Evolutionary conservation across 2,888 invertebrate species (phyloP).

Genomic region (Parelbella ahira): DNA sequence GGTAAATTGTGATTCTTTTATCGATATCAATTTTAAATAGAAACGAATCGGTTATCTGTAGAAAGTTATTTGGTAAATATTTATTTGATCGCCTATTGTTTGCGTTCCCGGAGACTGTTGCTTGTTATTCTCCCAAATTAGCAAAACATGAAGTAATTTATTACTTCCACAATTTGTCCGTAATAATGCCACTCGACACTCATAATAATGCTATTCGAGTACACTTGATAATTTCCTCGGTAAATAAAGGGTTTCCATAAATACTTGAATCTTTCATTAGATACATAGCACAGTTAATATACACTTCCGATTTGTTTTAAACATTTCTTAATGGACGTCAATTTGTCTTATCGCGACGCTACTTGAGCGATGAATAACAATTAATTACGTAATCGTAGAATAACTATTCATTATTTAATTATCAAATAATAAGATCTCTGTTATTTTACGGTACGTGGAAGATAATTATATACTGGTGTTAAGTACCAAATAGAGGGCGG

Average conservation of each 20-base stretch:
- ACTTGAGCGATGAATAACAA: neutral
- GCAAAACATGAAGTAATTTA: slow-evolving; percentile 3
- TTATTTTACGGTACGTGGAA: too few species aligned
- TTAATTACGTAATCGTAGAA: slow-evolving; percentile 1
- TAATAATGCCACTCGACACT: slow-evolving; percentile 4
- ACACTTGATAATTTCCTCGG: slow-evolving; percentile 5
- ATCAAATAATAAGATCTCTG: too few species aligned
- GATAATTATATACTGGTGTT: too few species aligned
- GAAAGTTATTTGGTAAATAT: slow-evolving; percentile 5
- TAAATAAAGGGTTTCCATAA: slow-evolving; percentile 10
- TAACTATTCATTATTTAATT: neutral
- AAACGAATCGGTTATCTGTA: slow-evolving; percentile 2
- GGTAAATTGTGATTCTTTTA: neutral
- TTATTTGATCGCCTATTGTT: slow-evolving; percentile 9
- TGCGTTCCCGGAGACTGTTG: neutral
- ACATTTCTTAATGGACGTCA: slow-evolving; percentile 15
- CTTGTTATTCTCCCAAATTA: slow-evolving; percentile 18
- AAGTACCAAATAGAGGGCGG: too few species aligned
- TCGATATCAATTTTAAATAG: neutral
- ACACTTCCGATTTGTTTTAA: slow-evolving; percentile 15
- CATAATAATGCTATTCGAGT: too few species aligned
- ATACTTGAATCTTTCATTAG: slow-evolving; percentile 14
- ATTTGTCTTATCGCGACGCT: slow-evolving; percentile 8
- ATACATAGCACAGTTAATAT: too few species aligned
- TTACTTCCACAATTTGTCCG: slow-evolving; percentile 2